A percentile compares a stretch with the other conserved stretches of the same genome.
phyloP scores from a whole-genome alignment of 2,888 invertebrate species.

The Nemoura dubitans region DNA sequence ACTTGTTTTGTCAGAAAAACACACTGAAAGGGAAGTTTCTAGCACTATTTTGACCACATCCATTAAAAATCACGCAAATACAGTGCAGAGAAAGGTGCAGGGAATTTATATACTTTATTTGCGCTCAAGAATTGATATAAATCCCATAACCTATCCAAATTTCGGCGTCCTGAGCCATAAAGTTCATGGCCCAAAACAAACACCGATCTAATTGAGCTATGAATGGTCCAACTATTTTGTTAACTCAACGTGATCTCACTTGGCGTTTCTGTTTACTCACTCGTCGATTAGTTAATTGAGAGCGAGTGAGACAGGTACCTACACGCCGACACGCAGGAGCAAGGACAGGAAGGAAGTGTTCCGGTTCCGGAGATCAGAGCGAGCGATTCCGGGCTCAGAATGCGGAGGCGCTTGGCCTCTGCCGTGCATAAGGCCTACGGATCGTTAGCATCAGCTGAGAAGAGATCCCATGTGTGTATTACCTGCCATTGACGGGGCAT shows the following conservation, averaged over 20 bases:
- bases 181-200: too few species aligned
- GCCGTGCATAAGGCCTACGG: neutral
- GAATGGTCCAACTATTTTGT: neutral
- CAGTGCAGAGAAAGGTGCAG: too few species aligned
- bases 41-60: neutral
- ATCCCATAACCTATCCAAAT: too few species aligned
- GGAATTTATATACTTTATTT: too few species aligned
- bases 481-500: neutral
- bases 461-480: neutral
- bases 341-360: constrained; percentile 22
- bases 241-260: neutral
- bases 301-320: neutral
- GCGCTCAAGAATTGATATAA: too few species aligned
- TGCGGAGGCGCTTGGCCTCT: neutral
- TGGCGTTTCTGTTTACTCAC: neutral
- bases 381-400: neutral
- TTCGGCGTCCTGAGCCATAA: too few species aligned
- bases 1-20: neutral
- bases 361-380: neutral
- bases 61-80: too few species aligned
- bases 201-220: neutral
- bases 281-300: neutral
- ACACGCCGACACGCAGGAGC: neutral
- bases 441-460: neutral
- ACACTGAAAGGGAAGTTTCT: neutral